Evolutionary conservation across 1,140 invertebrate species (phyloP), one percentile per base, ranked within the genome.

Genomic region (Achatina immaculata): DNA sequence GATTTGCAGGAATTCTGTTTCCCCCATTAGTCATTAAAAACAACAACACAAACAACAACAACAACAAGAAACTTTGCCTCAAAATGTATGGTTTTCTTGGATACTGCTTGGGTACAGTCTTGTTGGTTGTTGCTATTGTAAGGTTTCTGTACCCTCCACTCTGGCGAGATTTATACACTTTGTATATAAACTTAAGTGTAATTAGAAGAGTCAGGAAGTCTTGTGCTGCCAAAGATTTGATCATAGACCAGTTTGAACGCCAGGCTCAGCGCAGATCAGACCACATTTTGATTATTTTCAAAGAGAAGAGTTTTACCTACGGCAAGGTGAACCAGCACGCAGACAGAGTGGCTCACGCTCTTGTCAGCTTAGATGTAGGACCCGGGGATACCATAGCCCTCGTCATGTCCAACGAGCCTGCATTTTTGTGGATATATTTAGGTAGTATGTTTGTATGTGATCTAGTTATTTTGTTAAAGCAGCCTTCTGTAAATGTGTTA

Each of bases 361-460:
- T 84, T n/a, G 42, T 72, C 16, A 55, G 74, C 0, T 84, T 83
- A 76, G 85, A 85, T 1, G 48, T 89, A 0, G 72, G 82, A 40
- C 4, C 58, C 2, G 87, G 85, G 0, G 86, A 88, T 43, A 85
- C 83, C 38, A 85, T 89, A 0, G 86, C 88, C 6, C 78, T 90
- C 9, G 80, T 89, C 79, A 77, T 87, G 40, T 68, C 83, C 38
- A 90, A 90, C 81, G 83, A 85, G 28, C 89, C 88, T 34, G 84
- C 82, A 14, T 90, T 88, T 80, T 77, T 89, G 0, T 90, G 89
- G 89, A 86, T 85, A 55, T 85, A 89, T 80, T 74, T 89, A 68
- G 89, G 89, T 89, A 84, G 82, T 85, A 45, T 48, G 34, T n/a
- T n/a, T n/a, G n/a, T n/a, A n/a, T n/a, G n/a, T n/a, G n/a, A n/a